Evolutionary conservation across 2,113 vertebrate species (phyloP), one percentile per base, ranked within the genome.

Genomic region (Gadus macrocephalus): DNA sequence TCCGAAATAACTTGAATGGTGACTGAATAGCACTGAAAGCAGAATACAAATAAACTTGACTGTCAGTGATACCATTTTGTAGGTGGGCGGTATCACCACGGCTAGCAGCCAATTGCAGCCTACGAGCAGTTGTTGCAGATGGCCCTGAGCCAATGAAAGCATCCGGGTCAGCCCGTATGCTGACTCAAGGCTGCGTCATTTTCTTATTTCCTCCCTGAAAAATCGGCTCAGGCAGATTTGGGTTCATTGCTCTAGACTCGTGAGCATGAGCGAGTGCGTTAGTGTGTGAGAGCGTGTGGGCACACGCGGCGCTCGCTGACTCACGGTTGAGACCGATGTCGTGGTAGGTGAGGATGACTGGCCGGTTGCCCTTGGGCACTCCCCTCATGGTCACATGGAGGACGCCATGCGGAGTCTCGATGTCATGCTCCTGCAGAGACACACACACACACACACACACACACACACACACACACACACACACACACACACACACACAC

Each of bases 311-410:
- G 1, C 42, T 49, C 42, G 42, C 42, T 49, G 61, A 94, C 96
- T 94, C 92, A 99, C 96, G 96, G 87, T 99, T 99, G 81, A 99
- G 95, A 76, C 97, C 97, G 72, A 99, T 98, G 89, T 99, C 97
- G 68, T 99, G 97, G 80, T 97, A 99, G 22, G 97, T 99, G 79
- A 99, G 93, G 90, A 99, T 97, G 89, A 96, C 92, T 0, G 97
- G 97, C 89, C 94, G 90, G 89, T 95, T 99, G 83, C 95, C 94
- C 81, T 94, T 97, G 19, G 93, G 93, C 53, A 88, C 90, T 49
- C 97, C 97, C 83, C 96, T 88, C 92, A 99, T 93, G 59, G 96
- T 99, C 83, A 98, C 95, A 64, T 99, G 96, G 64, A 99, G 92
- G 77, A 98, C 84, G 73, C 97, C 97, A 0, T 94, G 93, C 19